Percentiles rank a stretch among this genome's conserved stretches.
These are phyloP conservation scores for Brachyhypopomus gauderio DNA, from an alignment of 2,113 vertebrate genomes.

Conservation along the genomic window DNA sequence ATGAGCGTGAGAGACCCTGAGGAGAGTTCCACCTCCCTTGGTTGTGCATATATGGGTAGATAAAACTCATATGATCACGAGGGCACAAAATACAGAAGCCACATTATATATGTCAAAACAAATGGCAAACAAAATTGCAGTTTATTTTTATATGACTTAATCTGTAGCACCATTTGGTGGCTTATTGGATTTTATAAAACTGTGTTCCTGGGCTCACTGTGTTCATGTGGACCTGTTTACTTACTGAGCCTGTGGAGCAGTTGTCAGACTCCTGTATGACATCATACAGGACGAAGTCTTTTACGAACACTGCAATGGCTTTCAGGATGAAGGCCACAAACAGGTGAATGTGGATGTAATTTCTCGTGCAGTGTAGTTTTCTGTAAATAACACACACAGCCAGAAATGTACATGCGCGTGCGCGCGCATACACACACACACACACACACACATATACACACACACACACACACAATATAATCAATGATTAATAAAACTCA, in stretches of 20 bases:
- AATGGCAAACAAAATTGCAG: no score
- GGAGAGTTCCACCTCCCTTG: no score
- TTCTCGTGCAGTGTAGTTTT: constrained; percentile 93
- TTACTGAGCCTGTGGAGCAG: constrained; percentile 84
- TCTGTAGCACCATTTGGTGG: no score
- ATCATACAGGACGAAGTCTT: constrained; percentile 89
- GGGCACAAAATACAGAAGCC: no score
- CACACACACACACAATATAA: constrained; percentile 28
- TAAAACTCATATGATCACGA: no score
- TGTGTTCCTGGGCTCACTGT: not conserved
- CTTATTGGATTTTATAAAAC: no score
- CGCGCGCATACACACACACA: constrained; percentile 30
- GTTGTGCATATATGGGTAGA: no score
- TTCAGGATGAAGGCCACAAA: constrained; percentile 94
- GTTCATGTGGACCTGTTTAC: constrained; percentile 56
- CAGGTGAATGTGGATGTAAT: constrained; percentile 94
- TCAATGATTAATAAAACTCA: constrained; percentile 25
- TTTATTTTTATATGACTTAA: no score
- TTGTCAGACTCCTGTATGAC: constrained; percentile 76
- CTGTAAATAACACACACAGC: constrained; percentile 63
- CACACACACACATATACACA: constrained; percentile 24
- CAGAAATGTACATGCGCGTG: no score
- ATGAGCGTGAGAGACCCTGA: no score
- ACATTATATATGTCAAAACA: no score
- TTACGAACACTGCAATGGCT: constrained; percentile 88